Evolutionary conservation across 2,888 invertebrate genomes (phyloP).

Genomic region (Notodromas monacha): DNA sequence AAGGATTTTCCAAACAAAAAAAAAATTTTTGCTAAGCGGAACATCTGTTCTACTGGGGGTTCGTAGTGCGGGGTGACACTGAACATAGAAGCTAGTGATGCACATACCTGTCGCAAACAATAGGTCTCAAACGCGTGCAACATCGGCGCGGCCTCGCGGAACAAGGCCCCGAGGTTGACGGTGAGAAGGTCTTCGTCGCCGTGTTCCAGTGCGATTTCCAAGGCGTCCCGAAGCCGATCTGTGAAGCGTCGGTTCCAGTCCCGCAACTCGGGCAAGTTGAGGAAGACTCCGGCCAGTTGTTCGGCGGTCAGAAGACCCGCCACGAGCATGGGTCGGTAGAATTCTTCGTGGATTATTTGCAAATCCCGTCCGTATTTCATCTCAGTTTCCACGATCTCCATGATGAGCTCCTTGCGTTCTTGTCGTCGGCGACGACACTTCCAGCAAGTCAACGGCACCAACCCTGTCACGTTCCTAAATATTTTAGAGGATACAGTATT

Average conservation of each 20-base stretch:
- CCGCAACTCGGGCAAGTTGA: constrained; percentile 65
- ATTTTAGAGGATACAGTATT: too few relatives aligned
- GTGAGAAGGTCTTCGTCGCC: constrained; percentile 40
- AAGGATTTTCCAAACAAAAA: too few relatives aligned
- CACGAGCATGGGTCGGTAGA: constrained; percentile 66
- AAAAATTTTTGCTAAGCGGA: too few relatives aligned
- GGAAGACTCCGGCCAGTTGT: constrained; percentile 62
- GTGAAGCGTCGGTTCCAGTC: constrained; percentile 55
- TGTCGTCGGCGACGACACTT: constrained; percentile 58
- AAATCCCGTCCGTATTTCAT: constrained; percentile 75
- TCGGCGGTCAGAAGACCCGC: constrained; percentile 66
- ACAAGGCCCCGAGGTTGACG: constrained; percentile 61
- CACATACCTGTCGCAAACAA: constrained; percentile 49
- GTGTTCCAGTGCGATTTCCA: constrained; percentile 34
- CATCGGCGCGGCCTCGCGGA: constrained; percentile 58
- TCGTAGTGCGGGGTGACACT: too few relatives aligned
- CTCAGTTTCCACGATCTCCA: constrained; percentile 81
- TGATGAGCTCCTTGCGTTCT: constrained; percentile 70
- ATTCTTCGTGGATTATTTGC: constrained; percentile 66
- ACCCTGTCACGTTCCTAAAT: too few relatives aligned
- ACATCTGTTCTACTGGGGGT: too few relatives aligned
- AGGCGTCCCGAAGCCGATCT: constrained; percentile 46
- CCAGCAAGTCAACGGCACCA: constrained; percentile 27
- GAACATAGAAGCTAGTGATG: too few relatives aligned
- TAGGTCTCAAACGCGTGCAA: constrained; percentile 76